These are phyloP conservation scores for Copsychus sechellarum DNA, from an alignment of 2,113 vertebrate genomes.

Conservation along the genomic window DNA sequence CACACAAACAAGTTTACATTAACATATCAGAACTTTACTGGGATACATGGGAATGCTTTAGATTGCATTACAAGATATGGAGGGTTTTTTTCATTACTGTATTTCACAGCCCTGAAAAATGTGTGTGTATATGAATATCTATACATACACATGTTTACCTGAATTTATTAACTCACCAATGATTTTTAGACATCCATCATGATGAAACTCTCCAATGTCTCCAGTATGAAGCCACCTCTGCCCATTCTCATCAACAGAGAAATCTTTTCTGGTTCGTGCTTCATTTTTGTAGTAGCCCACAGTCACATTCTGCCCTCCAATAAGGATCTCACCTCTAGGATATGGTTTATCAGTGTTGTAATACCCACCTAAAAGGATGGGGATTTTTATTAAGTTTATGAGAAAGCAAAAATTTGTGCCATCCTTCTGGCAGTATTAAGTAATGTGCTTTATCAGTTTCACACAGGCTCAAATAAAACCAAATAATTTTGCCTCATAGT, in stretches of 20 bases:
- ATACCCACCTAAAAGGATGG: slow-evolving; percentile 82
- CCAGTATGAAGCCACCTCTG: slow-evolving; percentile 96
- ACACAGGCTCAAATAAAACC: fast-evolving
- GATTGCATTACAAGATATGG: fast-evolving
- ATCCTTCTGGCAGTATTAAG: not conserved
- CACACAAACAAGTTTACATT: not conserved
- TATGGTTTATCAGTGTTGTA: slow-evolving; percentile 87
- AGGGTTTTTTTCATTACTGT: no score
- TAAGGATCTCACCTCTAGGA: slow-evolving; percentile 91
- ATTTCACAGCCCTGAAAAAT: not conserved
- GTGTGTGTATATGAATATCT: not conserved
- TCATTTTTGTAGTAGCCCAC: slow-evolving; percentile 95
- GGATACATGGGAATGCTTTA: not conserved
- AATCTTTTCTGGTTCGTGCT: slow-evolving; percentile 82
- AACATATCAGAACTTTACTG: not conserved
- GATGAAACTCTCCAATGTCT: slow-evolving; percentile 92
- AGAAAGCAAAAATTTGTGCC: not conserved
- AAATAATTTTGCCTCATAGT: not conserved
- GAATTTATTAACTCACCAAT: slow-evolving; percentile 82
- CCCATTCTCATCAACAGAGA: slow-evolving; percentile 85
- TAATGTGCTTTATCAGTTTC: not conserved
- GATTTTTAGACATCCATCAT: slow-evolving; percentile 93
- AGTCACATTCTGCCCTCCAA: slow-evolving; percentile 92
- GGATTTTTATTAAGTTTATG: not conserved
- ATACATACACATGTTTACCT: fast-evolving